Conservation (phyloP, 2,888 invertebrate genomes). For the Diarsia brunnea region DNA sequence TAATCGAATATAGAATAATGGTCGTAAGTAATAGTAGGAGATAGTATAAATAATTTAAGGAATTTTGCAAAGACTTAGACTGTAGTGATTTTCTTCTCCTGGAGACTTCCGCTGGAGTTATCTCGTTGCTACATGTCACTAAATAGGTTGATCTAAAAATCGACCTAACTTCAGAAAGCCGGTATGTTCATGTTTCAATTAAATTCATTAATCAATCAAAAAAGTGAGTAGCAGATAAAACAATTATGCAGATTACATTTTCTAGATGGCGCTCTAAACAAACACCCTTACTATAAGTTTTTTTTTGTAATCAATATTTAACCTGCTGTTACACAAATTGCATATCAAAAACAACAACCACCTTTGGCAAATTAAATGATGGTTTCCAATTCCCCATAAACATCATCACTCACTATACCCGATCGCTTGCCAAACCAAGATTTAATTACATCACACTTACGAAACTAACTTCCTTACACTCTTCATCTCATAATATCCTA, state of each 20-base stretch:
- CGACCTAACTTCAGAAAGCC: neutral
- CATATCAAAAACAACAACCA: constrained; percentile 18
- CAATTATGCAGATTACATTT: neutral
- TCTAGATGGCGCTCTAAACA: neutral
- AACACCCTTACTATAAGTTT: neutral
- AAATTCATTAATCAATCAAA: neutral
- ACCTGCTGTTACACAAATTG: neutral
- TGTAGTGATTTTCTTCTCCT: neutral
- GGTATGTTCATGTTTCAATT: neutral
- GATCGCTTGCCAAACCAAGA: constrained; percentile 30
- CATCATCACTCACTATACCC: constrained; percentile 25
- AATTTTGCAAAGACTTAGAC: neutral
- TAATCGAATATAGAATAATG: neutral
- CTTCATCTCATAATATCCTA: constrained; percentile 30
- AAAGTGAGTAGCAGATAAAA: neutral
- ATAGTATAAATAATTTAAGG: neutral
- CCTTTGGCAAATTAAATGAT: constrained; percentile 15
- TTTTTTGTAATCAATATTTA: neutral
- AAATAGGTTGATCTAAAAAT: neutral
- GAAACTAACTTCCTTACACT: constrained; percentile 28
- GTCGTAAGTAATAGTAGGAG: neutral
- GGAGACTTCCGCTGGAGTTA: neutral
- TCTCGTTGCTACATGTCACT: neutral
- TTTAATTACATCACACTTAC: constrained; percentile 32
- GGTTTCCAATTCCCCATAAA: neutral